Conservation (phyloP, 2,888 invertebrate species). For the Nephrotoma flavescens region DNA sequence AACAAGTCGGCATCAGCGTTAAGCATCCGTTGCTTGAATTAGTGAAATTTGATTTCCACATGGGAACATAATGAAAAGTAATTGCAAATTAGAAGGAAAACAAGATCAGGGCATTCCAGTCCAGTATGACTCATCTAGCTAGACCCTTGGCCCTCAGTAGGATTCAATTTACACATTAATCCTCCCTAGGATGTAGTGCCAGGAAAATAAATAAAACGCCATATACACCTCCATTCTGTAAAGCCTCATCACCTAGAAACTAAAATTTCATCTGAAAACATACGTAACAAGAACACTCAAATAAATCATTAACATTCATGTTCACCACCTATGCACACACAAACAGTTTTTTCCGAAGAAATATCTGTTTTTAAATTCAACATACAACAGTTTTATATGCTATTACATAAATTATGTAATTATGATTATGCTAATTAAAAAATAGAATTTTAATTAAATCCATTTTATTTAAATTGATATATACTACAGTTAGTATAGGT, state of each 20-base stretch:
- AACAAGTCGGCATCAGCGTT: too few relatives aligned
- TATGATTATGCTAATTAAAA: neutral
- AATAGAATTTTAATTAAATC: neutral
- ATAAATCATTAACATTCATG: neutral
- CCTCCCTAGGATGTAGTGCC: too few relatives aligned
- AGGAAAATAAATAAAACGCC: too few relatives aligned
- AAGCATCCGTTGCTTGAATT: too few relatives aligned
- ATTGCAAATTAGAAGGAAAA: too few relatives aligned
- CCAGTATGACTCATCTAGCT: too few relatives aligned
- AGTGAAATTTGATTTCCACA: too few relatives aligned
- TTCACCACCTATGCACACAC: neutral
- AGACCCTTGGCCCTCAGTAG: too few relatives aligned
- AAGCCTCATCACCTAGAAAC: neutral
- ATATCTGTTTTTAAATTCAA: neutral
- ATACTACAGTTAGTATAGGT: neutral
- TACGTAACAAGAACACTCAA: neutral
- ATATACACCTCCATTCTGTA: too few relatives aligned
- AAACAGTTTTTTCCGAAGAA: neutral
- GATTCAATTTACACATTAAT: too few relatives aligned
- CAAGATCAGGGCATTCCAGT: too few relatives aligned
- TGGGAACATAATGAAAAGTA: too few relatives aligned
- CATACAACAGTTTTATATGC: neutral
- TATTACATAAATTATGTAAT: neutral
- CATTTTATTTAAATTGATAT: neutral
- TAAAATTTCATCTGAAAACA: neutral